phyloP scores from a whole-genome alignment of 2,888 invertebrate genomes.

The Drosophila infuscata region DNA sequence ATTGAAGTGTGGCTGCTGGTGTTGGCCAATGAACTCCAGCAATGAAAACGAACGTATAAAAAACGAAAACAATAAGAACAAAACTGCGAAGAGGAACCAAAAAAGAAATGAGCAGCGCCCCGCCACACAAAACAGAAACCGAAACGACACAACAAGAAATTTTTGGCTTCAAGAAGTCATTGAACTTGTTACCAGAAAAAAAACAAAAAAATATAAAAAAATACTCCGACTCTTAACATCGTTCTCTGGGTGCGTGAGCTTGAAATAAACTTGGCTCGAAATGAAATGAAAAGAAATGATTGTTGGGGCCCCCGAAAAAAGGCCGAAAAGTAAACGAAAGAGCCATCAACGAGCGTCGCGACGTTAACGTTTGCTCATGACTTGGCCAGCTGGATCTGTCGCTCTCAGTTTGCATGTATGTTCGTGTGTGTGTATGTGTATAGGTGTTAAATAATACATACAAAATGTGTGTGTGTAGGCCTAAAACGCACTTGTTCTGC shows the following conservation, averaged over 20 bases:
- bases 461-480: constrained; percentile 38
- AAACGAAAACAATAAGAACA: constrained; percentile 75
- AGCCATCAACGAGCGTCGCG: constrained; percentile 30
- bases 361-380: constrained; percentile 48
- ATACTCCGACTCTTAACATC: constrained; percentile 37
- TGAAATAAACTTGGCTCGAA: constrained; percentile 74
- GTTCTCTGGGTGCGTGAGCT: constrained; percentile 71
- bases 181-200: constrained; percentile 78
- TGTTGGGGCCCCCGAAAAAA: constrained; percentile 51
- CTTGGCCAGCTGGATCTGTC: constrained; percentile 44
- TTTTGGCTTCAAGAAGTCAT: constrained; percentile 80
- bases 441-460: constrained; percentile 71
- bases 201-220: constrained; percentile 15
- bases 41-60: constrained; percentile 84
- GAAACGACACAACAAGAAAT: constrained; percentile 60
- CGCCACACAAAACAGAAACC: constrained; percentile 63
- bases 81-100: constrained; percentile 59
- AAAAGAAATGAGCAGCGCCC: constrained; percentile 46
- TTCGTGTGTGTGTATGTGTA: constrained; percentile 6
- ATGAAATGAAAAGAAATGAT: constrained; percentile 63
- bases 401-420: constrained; percentile 11
- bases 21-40: constrained; percentile 82
- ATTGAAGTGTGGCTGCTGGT: constrained; percentile 67
- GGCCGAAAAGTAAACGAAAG: constrained; percentile 29
- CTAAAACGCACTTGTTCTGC: constrained; percentile 68